Percentiles rank a stretch among this genome's conserved stretches.
Evolutionary conservation across 2,888 invertebrate genomes (phyloP).

Genomic region (Parapristionchus giblindavisi): DNA sequence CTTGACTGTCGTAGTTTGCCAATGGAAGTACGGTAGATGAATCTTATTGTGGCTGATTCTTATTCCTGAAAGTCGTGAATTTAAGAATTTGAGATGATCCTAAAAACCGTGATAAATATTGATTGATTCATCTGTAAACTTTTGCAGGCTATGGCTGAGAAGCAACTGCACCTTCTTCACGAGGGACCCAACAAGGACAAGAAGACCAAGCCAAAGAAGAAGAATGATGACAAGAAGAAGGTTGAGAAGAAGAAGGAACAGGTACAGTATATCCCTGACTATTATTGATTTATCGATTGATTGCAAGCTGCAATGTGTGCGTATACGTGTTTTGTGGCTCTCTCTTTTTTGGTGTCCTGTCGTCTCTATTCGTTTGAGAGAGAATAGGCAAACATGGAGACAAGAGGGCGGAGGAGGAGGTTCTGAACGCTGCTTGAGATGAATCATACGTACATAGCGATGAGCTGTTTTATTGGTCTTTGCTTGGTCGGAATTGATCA

Average conservation of each 20-base stretch:
- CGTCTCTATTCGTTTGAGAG: neutral
- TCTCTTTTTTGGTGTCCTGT: neutral
- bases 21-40: too few species aligned
- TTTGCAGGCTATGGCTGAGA: slow-evolving; percentile 12
- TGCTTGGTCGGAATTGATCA: too few species aligned
- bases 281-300: neutral
- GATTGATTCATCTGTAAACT: neutral
- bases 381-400: too few species aligned
- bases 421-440: too few species aligned
- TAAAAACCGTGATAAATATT: neutral
- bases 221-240: slow-evolving; percentile 3
- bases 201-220: neutral
- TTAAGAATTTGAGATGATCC: neutral
- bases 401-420: too few species aligned
- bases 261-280: neutral
- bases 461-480: too few species aligned
- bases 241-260: slow-evolving; percentile 14
- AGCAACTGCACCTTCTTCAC: slow-evolving; percentile 4
- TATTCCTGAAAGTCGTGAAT: neutral
- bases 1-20: too few species aligned
- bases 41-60: too few species aligned
- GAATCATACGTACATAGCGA: too few species aligned
- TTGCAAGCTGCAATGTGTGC: neutral
- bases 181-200: slow-evolving; percentile 11
- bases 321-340: neutral